These are phyloP conservation scores for Mesoclemmys tuberculata DNA, from an alignment of 2,113 vertebrate genomes.

Conservation along the genomic window DNA sequence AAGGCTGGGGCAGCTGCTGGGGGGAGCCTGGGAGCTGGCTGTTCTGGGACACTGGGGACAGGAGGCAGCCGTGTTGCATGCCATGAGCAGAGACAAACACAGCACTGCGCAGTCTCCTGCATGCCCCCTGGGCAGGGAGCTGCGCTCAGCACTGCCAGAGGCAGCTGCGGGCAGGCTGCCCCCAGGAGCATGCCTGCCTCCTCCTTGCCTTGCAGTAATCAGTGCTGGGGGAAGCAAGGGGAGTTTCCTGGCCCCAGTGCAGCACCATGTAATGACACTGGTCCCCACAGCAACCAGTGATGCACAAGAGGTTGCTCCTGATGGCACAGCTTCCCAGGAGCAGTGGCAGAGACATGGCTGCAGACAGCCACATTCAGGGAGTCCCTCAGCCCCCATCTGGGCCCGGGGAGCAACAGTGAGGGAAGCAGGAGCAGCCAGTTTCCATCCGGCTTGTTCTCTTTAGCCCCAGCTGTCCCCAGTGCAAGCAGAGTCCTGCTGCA, in stretches of 20 bases:
- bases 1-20: rapidly evolving
- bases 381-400: rapidly evolving
- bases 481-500: no score
- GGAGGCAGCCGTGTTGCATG: background rate
- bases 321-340: no score
- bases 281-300: rapidly evolving
- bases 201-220: rapidly evolving
- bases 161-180: background rate
- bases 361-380: rapidly evolving
- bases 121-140: background rate
- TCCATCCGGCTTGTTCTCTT: background rate
- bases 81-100: no score
- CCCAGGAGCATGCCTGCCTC: background rate
- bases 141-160: background rate
- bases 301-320: background rate
- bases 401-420: background rate
- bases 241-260: rapidly evolving
- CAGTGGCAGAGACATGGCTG: background rate
- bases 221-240: rapidly evolving
- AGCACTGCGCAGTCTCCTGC: no score
- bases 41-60: rapidly evolving
- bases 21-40: background rate
- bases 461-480: no score
- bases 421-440: background rate
- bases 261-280: background rate